Evolutionary conservation across 2,113 vertebrate genomes (phyloP).

Genomic region (Pygoscelis adeliae): DNA sequence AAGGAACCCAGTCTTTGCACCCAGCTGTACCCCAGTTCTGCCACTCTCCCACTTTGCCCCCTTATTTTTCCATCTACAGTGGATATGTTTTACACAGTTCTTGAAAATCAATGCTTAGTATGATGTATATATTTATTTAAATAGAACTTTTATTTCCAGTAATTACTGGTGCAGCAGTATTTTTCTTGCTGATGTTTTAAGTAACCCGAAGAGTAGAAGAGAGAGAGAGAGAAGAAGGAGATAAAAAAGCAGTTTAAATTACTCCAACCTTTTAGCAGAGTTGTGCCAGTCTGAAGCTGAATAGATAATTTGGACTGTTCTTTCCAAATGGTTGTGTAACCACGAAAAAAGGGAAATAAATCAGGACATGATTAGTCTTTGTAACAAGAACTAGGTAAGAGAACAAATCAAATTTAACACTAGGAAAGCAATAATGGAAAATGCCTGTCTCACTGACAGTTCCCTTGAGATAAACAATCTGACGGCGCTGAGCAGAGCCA

Average conservation of each 20-base stretch:
- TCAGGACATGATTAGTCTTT: constrained; percentile 16
- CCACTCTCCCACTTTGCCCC: not conserved
- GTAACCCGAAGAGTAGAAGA: not conserved
- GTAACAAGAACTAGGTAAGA: constrained; percentile 8
- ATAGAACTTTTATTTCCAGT: not conserved
- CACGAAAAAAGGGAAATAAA: not conserved
- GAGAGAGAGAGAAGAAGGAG: not conserved
- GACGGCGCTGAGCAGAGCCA: not conserved
- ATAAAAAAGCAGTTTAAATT: not conserved
- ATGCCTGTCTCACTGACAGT: not conserved
- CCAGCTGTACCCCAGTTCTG: not conserved
- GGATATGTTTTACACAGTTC: not conserved
- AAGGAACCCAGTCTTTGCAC: not conserved
- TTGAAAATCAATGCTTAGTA: not conserved
- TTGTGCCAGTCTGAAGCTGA: not conserved
- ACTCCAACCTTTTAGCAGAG: not conserved
- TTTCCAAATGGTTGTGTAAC: constrained; percentile 2
- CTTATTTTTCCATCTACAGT: not conserved
- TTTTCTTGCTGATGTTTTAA: constrained; percentile 5
- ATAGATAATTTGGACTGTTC: not conserved
- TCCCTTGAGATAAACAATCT: constrained; percentile 38
- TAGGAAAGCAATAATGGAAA: constrained; percentile 40
- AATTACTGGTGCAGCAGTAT: not conserved
- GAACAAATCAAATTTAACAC: constrained; percentile 51
- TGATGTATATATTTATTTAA: not conserved